Evolutionary conservation across 23 tunicate species (phyloP).

Genomic region (Botrylloides violaceus): DNA sequence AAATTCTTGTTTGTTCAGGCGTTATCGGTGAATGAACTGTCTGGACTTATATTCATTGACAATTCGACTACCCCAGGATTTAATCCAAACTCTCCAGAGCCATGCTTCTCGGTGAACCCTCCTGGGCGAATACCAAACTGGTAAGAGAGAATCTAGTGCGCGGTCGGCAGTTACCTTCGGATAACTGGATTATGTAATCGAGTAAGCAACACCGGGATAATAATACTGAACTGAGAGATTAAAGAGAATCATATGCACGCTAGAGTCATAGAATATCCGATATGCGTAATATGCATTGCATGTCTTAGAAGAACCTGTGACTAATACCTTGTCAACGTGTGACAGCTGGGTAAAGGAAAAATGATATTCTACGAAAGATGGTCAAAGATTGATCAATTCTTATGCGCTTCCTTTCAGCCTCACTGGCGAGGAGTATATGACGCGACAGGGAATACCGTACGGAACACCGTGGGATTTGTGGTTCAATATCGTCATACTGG

Average conservation of each 20-base stretch:
- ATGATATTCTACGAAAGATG: neutral
- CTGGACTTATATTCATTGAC: constrained; percentile 74
- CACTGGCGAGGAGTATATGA: constrained; percentile 78
- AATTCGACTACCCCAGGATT: constrained; percentile 50
- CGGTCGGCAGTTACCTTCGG: too few relatives aligned
- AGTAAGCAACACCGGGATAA: too few relatives aligned
- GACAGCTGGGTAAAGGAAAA: neutral
- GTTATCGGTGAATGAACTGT: constrained; percentile 78
- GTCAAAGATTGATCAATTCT: too few relatives aligned
- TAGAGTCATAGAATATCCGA: too few relatives aligned
- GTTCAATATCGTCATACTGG: constrained; percentile 71
- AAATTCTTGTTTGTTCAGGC: constrained; percentile 32
- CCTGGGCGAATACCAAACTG: constrained; percentile 43
- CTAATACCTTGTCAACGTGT: too few relatives aligned
- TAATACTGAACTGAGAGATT: too few relatives aligned
- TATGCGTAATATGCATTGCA: neutral
- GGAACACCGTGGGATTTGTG: constrained; percentile 71
- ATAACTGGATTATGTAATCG: too few relatives aligned
- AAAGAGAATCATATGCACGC: too few relatives aligned
- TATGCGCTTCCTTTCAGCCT: constrained; percentile 31
- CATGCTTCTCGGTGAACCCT: constrained; percentile 38
- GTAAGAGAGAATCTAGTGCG: too few relatives aligned
- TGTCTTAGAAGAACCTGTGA: neutral
- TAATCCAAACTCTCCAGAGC: constrained; percentile 35
- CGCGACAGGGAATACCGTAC: constrained; percentile 56